Base-by-base conservation (phyloP, 2,888 invertebrate genomes). In the Fabriciana adippe region DNA sequence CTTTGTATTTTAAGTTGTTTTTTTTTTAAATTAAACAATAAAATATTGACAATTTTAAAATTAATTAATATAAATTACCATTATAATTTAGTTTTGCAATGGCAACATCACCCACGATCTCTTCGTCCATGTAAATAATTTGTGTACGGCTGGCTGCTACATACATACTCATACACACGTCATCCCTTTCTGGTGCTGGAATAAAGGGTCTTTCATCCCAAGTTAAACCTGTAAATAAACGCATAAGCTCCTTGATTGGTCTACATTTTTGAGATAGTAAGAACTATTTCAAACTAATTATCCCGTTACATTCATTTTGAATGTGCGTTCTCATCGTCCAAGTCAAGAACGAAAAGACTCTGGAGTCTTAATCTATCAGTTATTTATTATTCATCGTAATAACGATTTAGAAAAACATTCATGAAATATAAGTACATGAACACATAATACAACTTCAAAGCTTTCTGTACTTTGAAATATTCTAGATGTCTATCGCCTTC, bases 81-180 rank as follows among this genome's bases (percentile, higher is more conserved):
- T 80, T 66, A 72, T 93, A 93, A 76, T 93, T 93, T 0, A 93
- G 78, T 71, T 79, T 83, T 0, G 93, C 93, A 14, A 93, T 89
- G 14, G 83, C 70, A 1, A 93, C 87, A 0, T 87, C 83, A 5
- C 83, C 88, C 6, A 76, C 78, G 11, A 92, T 90, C 74, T 93
- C 92, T 74, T 93, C 93, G 0, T 93, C 87, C 83, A 93, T 88
- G 67, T 78, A 80, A 35, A 93, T 88, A 72, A 85, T 68, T 76
- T 92, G 97, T 69, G 94, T 95, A 79, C 95, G 96, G 57, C 93
- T 94, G 31, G 90, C 93, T 0, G 94, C 47, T 6, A 72, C 45
- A 73, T 82, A 90, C 1, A 64, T 69, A 65, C 86, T 87, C 86
- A 91, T 85, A 69, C 92, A 92, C 0, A 92, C 76, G 21, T 92